Base-by-base conservation (phyloP, 2,113 vertebrate genomes). In the Chionodraco myersi region DNA sequence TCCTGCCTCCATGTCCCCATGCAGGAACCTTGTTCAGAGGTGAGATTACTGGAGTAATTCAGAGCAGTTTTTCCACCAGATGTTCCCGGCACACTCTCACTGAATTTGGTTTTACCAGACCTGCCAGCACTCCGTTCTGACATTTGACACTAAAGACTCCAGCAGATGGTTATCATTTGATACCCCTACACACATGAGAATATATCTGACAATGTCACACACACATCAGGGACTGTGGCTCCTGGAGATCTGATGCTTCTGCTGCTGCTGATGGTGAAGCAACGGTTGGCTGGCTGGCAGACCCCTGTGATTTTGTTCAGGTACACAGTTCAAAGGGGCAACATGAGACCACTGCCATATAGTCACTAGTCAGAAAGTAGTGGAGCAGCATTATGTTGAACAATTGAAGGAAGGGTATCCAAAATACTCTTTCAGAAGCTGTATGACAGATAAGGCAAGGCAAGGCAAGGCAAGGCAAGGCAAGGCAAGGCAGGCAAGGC, bases 81-180 rank as follows among this genome's bases (percentile, higher is more conserved):
- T 87, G 66, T 75, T 84, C 49, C 7, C 2, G 1, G 21, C 41
- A 66, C 13, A 57, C 61, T 72, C 67, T 69, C 72, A 71, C 72
- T 63, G 36, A 23, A 63, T 69, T 66, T 72, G 44, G 10, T 69
- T 68, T 71, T 5, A 41, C 45, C 75, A 70, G 47, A 30, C 4
- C 49, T 79, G 70, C 61, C 53, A 63, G 56, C 49, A 10, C 78
- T 6, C 30, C 1, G n/a, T 54, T 85, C 75, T 54, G 80, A 30
- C 80, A 88, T 60, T 72, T 76, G 72, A 87, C 62, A 82, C 66
- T 13, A 4, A 12, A 62, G 36, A 54, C 82, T 65, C 12, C 41
- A 57, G 52, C 75, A 59, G 76, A 84, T 84, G 73, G 71, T 56
- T 86, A 67, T 86, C 75, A 85, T 53, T 73, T 72, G 85, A 91